Conservation (phyloP, 2,888 invertebrate species). For the Podotricha telesiphe region DNA sequence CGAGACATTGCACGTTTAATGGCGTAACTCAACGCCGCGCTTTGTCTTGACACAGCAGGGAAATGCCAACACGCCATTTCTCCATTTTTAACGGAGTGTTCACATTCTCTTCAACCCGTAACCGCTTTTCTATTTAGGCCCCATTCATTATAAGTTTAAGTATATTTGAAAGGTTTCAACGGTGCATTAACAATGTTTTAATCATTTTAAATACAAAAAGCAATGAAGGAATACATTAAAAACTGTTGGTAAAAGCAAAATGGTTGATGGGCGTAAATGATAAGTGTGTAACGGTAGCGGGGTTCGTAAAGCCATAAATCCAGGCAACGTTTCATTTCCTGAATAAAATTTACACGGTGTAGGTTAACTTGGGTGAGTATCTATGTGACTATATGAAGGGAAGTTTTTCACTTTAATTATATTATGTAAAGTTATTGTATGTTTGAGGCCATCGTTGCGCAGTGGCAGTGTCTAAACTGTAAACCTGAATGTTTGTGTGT, state of each 20-base stretch:
- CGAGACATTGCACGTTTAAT: no score
- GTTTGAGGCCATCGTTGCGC: no score
- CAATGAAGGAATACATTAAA: constrained; percentile 40
- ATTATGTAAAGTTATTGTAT: no score
- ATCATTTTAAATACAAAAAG: constrained; percentile 14
- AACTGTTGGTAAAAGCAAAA: constrained; percentile 45
- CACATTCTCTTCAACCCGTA: no score
- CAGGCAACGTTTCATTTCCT: constrained; percentile 78
- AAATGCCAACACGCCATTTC: no score
- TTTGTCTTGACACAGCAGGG: no score
- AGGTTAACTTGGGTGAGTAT: constrained; percentile 41
- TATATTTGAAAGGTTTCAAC: not conserved
- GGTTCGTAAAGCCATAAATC: constrained; percentile 71
- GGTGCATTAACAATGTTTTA: constrained; percentile 6
- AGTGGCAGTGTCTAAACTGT: no score
- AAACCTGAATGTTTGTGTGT: no score
- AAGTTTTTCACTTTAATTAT: not conserved
- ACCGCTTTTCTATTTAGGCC: no score
- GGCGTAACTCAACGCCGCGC: no score
- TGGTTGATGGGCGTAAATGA: constrained; percentile 70
- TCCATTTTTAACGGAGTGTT: no score
- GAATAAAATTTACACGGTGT: constrained; percentile 69
- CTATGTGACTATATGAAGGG: not conserved
- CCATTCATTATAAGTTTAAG: not conserved
- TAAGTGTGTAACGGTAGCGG: constrained; percentile 69